Conservation (phyloP, 2,113 vertebrate genomes). For the Acanthisitta chloris region DNA sequence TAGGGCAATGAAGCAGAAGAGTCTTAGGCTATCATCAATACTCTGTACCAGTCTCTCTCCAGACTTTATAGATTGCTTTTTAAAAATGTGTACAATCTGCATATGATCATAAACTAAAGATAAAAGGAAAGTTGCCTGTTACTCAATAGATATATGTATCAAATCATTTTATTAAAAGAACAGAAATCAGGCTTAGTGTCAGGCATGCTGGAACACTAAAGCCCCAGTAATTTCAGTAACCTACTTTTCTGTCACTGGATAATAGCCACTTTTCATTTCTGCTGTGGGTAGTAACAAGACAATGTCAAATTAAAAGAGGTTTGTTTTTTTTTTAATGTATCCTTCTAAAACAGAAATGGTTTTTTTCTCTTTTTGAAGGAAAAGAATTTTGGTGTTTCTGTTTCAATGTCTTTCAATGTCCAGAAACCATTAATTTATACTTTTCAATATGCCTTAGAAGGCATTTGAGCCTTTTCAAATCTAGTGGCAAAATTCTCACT, state of each 20-base stretch:
- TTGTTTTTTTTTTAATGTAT: not conserved
- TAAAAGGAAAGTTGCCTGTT: not conserved
- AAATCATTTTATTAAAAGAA: not conserved
- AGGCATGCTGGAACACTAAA: not conserved
- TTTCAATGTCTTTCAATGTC: not conserved
- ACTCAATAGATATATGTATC: not conserved
- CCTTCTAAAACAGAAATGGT: not conserved
- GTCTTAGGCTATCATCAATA: not conserved
- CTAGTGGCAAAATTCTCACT: not conserved
- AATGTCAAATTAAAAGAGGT: not conserved
- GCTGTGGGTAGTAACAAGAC: not conserved
- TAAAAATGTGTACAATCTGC: not conserved
- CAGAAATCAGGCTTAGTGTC: not conserved
- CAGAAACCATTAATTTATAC: not conserved
- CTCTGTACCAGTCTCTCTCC: not conserved
- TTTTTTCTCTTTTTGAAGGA: not conserved
- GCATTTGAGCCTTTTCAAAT: not conserved
- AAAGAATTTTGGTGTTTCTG: not conserved
- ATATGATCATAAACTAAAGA: not conserved
- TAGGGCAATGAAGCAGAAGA: not conserved
- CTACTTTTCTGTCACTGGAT: not conserved
- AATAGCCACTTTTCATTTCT: not conserved
- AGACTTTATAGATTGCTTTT: not conserved
- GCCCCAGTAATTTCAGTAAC: not conserved
- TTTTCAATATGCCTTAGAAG: not conserved